Conservation (phyloP, 2,888 invertebrate genomes). For the Rhamphomyia laevipes region DNA sequence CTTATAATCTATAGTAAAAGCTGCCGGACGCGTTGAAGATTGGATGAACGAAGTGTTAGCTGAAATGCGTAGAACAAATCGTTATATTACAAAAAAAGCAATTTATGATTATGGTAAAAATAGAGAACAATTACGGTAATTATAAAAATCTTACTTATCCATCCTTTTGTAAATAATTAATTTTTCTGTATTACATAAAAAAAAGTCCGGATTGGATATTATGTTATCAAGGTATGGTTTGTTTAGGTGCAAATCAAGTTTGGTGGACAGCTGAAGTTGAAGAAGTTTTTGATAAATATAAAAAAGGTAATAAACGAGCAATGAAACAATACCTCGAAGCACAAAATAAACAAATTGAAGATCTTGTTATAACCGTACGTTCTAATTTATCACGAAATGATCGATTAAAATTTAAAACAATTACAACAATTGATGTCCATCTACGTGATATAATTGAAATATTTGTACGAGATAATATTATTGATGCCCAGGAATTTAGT, state of each 20-base stretch:
- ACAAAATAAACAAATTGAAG: constrained; percentile 71
- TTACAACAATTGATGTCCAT: constrained; percentile 85
- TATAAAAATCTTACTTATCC: background rate
- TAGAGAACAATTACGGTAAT: constrained; percentile 48
- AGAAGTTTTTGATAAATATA: constrained; percentile 61
- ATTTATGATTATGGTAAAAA: constrained; percentile 77
- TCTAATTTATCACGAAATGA: constrained; percentile 67
- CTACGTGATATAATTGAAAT: constrained; percentile 80
- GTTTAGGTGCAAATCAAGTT: constrained; percentile 73
- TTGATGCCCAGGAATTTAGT: constrained; percentile 74
- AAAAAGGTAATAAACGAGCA: constrained; percentile 66
- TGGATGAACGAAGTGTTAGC: constrained; percentile 81
- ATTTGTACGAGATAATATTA: constrained; percentile 68
- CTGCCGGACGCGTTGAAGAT: constrained; percentile 76
- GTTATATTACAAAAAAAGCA: constrained; percentile 75
- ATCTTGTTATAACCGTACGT: constrained; percentile 61
- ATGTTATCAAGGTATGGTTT: constrained; percentile 79
- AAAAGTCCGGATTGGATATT: constrained; percentile 75
- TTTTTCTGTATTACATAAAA: background rate
- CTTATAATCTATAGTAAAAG: constrained; percentile 41
- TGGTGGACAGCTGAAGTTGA: constrained; percentile 97
- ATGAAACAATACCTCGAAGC: constrained; percentile 77
- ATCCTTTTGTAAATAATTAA: background rate
- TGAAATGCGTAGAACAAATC: constrained; percentile 77
- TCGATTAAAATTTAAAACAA: constrained; percentile 74